Conservation (phyloP, 2,797 vertebrate species). For the Dendrocincla tyrannina region DNA sequence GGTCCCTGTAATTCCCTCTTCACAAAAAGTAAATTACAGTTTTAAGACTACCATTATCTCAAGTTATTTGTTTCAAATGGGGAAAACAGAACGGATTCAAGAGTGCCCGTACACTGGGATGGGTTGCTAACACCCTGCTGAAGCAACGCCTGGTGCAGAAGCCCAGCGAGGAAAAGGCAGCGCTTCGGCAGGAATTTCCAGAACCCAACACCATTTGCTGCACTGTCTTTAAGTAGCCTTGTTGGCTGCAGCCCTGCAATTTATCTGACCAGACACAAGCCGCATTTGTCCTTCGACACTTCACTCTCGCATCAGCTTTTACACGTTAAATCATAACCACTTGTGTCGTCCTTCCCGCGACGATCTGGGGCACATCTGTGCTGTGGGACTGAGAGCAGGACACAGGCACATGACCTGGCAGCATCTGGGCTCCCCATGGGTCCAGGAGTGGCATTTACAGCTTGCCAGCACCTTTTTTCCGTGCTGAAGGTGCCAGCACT, state of each 20-base stretch:
- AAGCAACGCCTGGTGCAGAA: background rate
- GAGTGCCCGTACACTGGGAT: background rate
- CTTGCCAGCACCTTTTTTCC: background rate
- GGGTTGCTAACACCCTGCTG: background rate
- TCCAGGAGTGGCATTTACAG: background rate
- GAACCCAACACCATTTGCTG: background rate
- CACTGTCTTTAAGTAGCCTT: background rate
- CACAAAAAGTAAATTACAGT: conserved; percentile 60
- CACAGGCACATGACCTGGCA: background rate
- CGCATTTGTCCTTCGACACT: background rate
- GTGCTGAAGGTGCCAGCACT: background rate
- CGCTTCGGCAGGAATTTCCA: background rate
- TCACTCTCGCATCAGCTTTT: background rate
- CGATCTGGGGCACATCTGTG: background rate
- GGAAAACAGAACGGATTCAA: background rate
- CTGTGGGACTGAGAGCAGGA: fast-evolving
- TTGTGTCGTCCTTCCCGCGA: fast-evolving
- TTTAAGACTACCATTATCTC: conserved; percentile 59
- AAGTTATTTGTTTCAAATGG: conserved; percentile 52
- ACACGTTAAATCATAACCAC: fast-evolving
- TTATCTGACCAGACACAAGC: background rate
- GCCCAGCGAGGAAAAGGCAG: background rate
- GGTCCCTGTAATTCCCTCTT: conserved; percentile 47
- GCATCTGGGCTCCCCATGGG: fast-evolving
- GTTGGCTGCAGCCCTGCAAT: background rate